Evolutionary conservation across 2,113 vertebrate genomes (phyloP).

Genomic region (Bostrychus sinensis): DNA sequence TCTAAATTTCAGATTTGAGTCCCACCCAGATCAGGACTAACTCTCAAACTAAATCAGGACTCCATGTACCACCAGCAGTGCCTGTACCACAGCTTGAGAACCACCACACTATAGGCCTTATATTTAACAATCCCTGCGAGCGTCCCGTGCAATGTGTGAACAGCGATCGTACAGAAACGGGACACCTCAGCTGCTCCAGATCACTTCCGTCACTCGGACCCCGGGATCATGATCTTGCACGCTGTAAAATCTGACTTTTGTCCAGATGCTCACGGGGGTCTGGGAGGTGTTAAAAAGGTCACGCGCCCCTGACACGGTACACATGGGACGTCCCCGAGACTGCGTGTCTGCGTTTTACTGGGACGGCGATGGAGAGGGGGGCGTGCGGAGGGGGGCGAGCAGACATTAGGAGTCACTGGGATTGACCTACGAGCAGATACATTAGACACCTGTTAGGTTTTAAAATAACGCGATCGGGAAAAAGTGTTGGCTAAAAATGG

Average conservation of each 20-base stretch:
- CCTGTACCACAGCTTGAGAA: too few relatives aligned
- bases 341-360: slow-evolving; percentile 68
- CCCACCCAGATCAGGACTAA: too few relatives aligned
- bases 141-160: background rate
- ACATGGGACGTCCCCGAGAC: slow-evolving; percentile 43
- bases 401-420: slow-evolving; percentile 53
- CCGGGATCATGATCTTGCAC: slow-evolving; percentile 11
- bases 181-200: slow-evolving; percentile 24
- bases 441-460: slow-evolving; percentile 56
- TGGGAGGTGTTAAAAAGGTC: slow-evolving; percentile 68
- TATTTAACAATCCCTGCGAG: background rate
- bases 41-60: too few relatives aligned
- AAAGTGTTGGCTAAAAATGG: slow-evolving; percentile 11
- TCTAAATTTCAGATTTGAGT: too few relatives aligned
- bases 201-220: slow-evolving; percentile 10
- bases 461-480: slow-evolving; percentile 44
- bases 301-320: slow-evolving; percentile 49
- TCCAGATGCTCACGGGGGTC: slow-evolving; percentile 45
- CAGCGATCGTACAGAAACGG: background rate
- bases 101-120: too few relatives aligned
- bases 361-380: too few relatives aligned
- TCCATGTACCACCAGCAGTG: too few relatives aligned
- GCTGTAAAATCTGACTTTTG: slow-evolving; percentile 58
- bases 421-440: slow-evolving; percentile 22
- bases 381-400: slow-evolving; percentile 34